Percentiles rank a stretch among this genome's conserved stretches.
Conservation (phyloP, 1,140 invertebrate species). For the Aphelinus atriplicis region DNA sequence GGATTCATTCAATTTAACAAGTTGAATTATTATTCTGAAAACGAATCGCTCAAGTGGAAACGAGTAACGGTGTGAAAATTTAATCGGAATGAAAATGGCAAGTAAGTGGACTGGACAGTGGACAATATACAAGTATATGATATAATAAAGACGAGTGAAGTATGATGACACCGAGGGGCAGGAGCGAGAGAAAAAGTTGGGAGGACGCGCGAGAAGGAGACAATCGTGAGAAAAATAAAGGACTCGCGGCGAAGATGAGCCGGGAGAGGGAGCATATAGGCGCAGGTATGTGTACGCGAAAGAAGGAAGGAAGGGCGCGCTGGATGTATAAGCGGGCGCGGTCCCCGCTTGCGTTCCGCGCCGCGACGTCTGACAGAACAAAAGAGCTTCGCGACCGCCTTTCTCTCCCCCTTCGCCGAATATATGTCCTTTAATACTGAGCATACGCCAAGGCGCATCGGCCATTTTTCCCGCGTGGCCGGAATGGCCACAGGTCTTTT, state of each 20-base stretch:
- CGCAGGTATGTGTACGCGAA: no score
- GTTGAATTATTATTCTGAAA: no score
- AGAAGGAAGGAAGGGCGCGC: slow-evolving; percentile 7
- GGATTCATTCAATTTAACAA: no score
- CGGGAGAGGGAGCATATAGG: no score
- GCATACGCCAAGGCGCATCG: not conserved
- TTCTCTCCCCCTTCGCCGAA: slow-evolving; percentile 4
- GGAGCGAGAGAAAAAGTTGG: slow-evolving; percentile 2
- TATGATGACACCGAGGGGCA: no score
- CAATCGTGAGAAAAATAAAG: slow-evolving; percentile 19
- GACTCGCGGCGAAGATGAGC: slow-evolving; percentile 8
- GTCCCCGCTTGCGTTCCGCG: slow-evolving; percentile 46
- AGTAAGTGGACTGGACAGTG: no score
- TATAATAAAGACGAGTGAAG: no score
- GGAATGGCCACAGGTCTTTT: slow-evolving; percentile 31
- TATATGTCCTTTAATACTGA: slow-evolving; percentile 6
- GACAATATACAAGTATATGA: not conserved
- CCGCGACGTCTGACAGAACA: slow-evolving; percentile 65
- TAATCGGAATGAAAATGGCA: no score
- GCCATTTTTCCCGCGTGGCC: slow-evolving; percentile 15
- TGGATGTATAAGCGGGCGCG: slow-evolving; percentile 47
- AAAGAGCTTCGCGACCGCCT: slow-evolving; percentile 61
- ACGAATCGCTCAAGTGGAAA: no score
- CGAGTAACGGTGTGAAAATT: no score
- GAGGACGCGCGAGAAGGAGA: not conserved